Percentiles rank a stretch among this genome's conserved stretches.
These are phyloP conservation scores for Scolanthus callimorphus DNA, from an alignment of 92 coral and sea anemone species.

Conservation along the genomic window DNA sequence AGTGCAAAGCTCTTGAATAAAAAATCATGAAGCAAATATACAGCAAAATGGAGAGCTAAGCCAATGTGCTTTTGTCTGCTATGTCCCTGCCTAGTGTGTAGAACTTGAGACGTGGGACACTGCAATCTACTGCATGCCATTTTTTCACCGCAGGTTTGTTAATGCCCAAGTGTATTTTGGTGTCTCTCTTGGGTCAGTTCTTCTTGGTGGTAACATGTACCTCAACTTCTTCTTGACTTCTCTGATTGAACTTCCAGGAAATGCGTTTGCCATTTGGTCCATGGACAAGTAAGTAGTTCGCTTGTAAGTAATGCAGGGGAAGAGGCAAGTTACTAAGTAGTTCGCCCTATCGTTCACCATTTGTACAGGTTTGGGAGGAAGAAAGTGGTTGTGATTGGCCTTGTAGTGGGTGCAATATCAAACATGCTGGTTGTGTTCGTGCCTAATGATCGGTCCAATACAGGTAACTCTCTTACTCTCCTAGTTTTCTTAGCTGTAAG, in stretches of 20 bases:
- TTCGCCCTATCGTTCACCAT: too few species aligned
- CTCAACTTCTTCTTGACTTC: constrained; percentile 92
- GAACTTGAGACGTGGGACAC: too few species aligned
- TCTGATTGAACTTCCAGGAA: constrained; percentile 87
- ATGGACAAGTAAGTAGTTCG: constrained; percentile 75
- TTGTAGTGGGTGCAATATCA: constrained; percentile 77
- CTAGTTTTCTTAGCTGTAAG: too few species aligned
- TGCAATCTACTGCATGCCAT: too few species aligned
- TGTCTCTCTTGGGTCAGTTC: constrained; percentile 89
- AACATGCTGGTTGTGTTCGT: constrained; percentile 67
- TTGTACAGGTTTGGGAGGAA: constrained; percentile 92
- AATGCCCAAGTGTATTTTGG: constrained; percentile 94
- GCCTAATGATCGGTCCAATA: constrained; percentile 66
- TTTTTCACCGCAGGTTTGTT: constrained; percentile 69
- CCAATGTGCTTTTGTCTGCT: too few species aligned
- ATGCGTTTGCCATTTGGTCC: constrained; percentile 81
- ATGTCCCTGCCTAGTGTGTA: too few species aligned
- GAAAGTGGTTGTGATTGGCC: constrained; percentile 75
- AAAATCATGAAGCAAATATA: too few species aligned
- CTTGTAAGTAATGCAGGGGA: too few species aligned
- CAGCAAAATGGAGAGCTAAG: too few species aligned
- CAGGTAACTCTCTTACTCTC: too few species aligned
- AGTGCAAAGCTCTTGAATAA: too few species aligned
- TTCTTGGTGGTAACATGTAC: constrained; percentile 90
- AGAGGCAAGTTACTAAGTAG: too few species aligned